phyloP scores from a whole-genome alignment of 2,888 invertebrate species.

The Eupithecia vulgata region DNA sequence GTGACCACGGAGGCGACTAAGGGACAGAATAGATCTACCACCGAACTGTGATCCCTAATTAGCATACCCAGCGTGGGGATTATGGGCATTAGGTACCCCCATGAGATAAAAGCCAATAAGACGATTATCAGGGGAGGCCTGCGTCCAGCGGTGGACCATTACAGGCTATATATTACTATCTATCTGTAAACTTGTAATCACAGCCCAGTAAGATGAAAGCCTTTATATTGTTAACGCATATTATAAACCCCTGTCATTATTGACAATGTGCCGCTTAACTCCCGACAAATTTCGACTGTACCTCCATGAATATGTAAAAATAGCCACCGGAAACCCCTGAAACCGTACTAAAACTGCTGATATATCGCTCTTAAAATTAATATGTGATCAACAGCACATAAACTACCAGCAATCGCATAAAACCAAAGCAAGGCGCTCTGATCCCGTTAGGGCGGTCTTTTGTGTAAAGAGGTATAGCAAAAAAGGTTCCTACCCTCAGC shows the following conservation, averaged over 20 bases:
- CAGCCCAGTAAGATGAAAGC: not conserved
- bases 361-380: constrained; percentile 27
- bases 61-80: too few relatives aligned
- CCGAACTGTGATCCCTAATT: too few relatives aligned
- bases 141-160: too few relatives aligned
- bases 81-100: too few relatives aligned
- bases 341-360: constrained; percentile 29
- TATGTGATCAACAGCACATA: constrained; percentile 42
- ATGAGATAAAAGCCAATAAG: too few relatives aligned
- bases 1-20: too few relatives aligned
- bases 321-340: constrained; percentile 25
- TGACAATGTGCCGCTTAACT: not conserved
- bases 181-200: too few relatives aligned
- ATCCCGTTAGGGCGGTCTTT: constrained; percentile 79
- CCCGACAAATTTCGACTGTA: not conserved
- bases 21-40: too few relatives aligned
- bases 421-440: constrained; percentile 51
- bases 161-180: too few relatives aligned
- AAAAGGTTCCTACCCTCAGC: constrained; percentile 73
- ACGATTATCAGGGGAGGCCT: too few relatives aligned
- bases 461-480: constrained; percentile 64
- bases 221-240: not conserved
- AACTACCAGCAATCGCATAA: constrained; percentile 42
- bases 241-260: not conserved
- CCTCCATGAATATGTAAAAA: constrained; percentile 20